Percentiles rank a stretch among this genome's conserved stretches.
These are phyloP conservation scores for Poecilia velifera DNA, from an alignment of 2,797 vertebrate genomes.

Conservation along the genomic window DNA sequence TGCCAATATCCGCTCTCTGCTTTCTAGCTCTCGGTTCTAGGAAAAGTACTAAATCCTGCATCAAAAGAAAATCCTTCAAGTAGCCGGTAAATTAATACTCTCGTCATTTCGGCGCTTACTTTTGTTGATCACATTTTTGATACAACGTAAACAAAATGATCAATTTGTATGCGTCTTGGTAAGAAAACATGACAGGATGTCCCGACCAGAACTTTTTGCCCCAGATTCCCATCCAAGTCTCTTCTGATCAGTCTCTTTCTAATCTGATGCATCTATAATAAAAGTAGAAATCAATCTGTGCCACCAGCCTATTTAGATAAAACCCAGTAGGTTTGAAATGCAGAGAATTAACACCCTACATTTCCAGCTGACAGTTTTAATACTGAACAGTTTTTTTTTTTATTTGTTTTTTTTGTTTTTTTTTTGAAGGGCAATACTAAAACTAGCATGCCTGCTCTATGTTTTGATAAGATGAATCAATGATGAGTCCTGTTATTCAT, in stretches of 20 bases:
- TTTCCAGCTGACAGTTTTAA: neutral
- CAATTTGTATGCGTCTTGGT: neutral
- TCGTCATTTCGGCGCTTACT: neutral
- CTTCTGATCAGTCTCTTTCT: neutral
- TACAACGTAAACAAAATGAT: neutral
- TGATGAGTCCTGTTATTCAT: neutral
- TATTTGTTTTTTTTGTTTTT: no score
- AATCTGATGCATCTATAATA: neutral
- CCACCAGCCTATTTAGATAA: neutral
- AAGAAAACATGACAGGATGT: neutral
- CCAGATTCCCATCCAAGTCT: neutral
- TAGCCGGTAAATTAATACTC: neutral
- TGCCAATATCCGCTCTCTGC: slow-evolving; percentile 48
- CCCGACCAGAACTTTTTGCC: neutral
- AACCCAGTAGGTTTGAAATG: neutral
- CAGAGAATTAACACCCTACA: neutral
- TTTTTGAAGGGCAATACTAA: neutral
- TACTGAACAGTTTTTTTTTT: neutral
- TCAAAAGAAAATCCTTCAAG: slow-evolving; percentile 5
- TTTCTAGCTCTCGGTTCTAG: slow-evolving; percentile 1
- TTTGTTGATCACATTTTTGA: neutral
- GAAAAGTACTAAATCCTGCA: slow-evolving; percentile 16
- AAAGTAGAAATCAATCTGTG: neutral
- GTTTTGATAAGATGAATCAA: neutral
- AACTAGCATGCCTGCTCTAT: neutral